Evolutionary conservation across 2,888 invertebrate genomes (phyloP).

Genomic region (Physocephala rufipes): DNA sequence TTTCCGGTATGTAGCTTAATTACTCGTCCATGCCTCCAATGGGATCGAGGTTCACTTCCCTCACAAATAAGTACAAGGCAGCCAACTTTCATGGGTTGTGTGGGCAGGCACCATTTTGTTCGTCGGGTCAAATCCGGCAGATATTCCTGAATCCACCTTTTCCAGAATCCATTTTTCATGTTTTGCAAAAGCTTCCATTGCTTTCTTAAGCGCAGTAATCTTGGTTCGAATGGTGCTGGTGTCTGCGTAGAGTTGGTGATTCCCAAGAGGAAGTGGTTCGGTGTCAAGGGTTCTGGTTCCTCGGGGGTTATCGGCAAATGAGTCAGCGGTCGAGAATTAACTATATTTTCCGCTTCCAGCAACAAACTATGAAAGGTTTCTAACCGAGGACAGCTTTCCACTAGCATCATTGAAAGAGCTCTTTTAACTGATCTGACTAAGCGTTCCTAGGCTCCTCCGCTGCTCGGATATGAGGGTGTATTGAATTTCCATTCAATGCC

Average conservation of each 20-base stretch:
- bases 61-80: conserved; percentile 32
- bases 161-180: conserved; percentile 24
- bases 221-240: conserved; percentile 20
- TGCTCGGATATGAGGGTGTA: conserved; percentile 36
- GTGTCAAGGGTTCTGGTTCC: conserved; percentile 38
- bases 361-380: conserved; percentile 33
- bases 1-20: conserved; percentile 14
- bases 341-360: conserved; percentile 39
- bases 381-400: conserved; percentile 26
- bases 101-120: conserved; percentile 34
- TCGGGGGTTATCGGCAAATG: conserved; percentile 33
- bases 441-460: conserved; percentile 46
- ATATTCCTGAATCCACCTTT: conserved; percentile 30
- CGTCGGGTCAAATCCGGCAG: conserved; percentile 33
- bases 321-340: conserved; percentile 39
- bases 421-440: conserved; percentile 31
- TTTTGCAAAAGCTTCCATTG: conserved; percentile 17
- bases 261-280: conserved; percentile 38
- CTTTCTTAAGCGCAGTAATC: conserved; percentile 1
- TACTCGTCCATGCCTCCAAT: conserved; percentile 29
- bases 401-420: conserved; percentile 25
- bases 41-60: conserved; percentile 13
- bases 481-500: conserved; percentile 38
- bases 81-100: conserved; percentile 20
- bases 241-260: conserved; percentile 34